These are phyloP conservation scores for Gibbula magus DNA, from an alignment of 2,888 invertebrate species.

Conservation along the genomic window DNA sequence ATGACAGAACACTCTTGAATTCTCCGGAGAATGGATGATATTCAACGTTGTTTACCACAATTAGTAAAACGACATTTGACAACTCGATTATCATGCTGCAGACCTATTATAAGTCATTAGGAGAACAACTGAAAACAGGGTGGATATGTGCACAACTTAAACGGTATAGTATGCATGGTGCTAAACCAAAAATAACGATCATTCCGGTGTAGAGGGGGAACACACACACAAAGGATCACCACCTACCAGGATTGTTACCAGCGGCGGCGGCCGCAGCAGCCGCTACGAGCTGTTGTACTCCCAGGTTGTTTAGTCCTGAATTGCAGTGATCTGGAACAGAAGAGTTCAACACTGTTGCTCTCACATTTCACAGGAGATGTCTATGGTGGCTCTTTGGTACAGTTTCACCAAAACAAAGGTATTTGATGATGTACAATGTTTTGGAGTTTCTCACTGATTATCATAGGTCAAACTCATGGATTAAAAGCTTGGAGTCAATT, in stretches of 20 bases:
- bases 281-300: slow-evolving; percentile 75
- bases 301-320: slow-evolving; percentile 73
- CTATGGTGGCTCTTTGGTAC: background rate
- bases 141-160: background rate
- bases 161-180: slow-evolving; percentile 4
- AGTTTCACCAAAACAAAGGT: background rate
- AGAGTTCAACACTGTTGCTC: too few relatives aligned
- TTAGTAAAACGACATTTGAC: background rate
- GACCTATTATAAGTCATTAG: background rate
- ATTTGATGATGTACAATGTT: too few relatives aligned
- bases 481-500: too few relatives aligned
- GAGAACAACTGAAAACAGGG: background rate
- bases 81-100: too few relatives aligned
- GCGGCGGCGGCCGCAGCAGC: slow-evolving; percentile 67
- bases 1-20: too few relatives aligned
- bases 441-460: too few relatives aligned
- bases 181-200: background rate
- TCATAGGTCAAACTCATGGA: too few relatives aligned
- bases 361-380: background rate
- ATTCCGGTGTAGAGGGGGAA: background rate
- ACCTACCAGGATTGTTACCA: slow-evolving; percentile 67
- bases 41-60: background rate
- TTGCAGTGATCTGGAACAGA: slow-evolving; percentile 18
- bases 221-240: background rate
- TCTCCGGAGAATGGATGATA: too few relatives aligned